Conservation (phyloP, 2,797 vertebrate species). For the Rhodeus uyekii region DNA sequence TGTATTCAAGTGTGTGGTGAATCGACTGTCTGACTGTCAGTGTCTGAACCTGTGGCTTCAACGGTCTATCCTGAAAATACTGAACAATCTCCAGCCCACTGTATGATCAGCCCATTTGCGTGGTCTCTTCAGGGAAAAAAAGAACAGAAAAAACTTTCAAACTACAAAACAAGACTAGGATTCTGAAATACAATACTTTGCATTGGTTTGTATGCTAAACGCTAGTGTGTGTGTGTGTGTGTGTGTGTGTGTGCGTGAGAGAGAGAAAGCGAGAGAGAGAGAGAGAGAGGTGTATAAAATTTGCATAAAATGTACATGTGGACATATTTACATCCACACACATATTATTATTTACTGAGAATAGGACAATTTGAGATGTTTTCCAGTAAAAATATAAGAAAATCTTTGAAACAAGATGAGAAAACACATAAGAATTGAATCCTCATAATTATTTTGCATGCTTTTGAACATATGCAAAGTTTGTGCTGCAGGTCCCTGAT, state of each 20-base stretch:
- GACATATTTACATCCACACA: neutral
- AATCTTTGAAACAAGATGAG: neutral
- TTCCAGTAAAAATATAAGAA: neutral
- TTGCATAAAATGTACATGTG: neutral
- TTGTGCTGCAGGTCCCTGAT: neutral
- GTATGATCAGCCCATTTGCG: conserved; percentile 27
- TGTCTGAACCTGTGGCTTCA: conserved; percentile 20
- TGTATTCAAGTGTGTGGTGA: conserved; percentile 18
- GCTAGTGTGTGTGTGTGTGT: too few relatives aligned
- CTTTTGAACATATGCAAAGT: neutral
- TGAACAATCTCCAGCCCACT: too few relatives aligned
- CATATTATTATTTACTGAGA: neutral
- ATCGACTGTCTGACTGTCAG: neutral
- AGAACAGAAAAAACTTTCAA: neutral
- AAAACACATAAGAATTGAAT: neutral
- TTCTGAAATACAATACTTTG: neutral
- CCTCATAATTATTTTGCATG: neutral
- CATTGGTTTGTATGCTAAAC: neutral
- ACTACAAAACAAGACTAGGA: neutral
- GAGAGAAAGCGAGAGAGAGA: too few relatives aligned
- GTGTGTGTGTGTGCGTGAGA: too few relatives aligned
- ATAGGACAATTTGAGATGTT: fast-evolving
- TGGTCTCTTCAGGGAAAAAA: conserved; percentile 13
- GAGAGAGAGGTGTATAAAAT: too few relatives aligned
- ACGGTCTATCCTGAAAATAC: conserved; percentile 31